phyloP scores from a whole-genome alignment of 2,797 vertebrate genomes.

The Anisognathus igniventris region DNA sequence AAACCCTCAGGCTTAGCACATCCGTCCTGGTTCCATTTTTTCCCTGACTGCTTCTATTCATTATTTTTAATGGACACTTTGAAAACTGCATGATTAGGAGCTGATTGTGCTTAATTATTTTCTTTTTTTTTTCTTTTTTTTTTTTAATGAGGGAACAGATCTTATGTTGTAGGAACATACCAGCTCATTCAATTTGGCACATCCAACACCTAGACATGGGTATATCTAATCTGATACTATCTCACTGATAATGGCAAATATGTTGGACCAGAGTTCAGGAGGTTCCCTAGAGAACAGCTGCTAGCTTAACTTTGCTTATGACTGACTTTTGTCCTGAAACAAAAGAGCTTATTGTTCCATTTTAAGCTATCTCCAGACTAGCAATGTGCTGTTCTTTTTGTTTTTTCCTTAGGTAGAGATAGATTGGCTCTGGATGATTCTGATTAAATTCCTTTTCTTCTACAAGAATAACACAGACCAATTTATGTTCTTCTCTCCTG shows the following conservation, averaged over 20 bases:
- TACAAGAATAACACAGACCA: not conserved
- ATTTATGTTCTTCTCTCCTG: not conserved
- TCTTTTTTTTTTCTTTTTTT: not conserved
- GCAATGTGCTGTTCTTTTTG: not conserved
- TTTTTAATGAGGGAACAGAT: not conserved
- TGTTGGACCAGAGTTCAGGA: not conserved
- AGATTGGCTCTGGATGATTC: not conserved
- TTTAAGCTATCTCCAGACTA: not conserved
- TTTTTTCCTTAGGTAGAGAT: not conserved
- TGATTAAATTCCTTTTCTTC: not conserved
- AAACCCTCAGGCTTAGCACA: not conserved
- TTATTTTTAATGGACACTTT: slow-evolving; percentile 7
- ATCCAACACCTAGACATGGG: not conserved
- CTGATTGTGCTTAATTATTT: not conserved
- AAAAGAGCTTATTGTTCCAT: not conserved
- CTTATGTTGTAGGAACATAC: not conserved
- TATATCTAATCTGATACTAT: not conserved
- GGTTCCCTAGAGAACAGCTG: not conserved
- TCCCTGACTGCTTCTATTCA: not conserved
- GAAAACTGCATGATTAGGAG: not conserved
- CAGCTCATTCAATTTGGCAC: not conserved
- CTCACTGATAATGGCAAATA: not conserved
- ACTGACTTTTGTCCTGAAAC: not conserved
- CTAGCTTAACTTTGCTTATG: not conserved
- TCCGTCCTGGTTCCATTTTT: not conserved